phyloP scores from a whole-genome alignment of 2,797 vertebrate species.

The Garrulus glandarius region DNA sequence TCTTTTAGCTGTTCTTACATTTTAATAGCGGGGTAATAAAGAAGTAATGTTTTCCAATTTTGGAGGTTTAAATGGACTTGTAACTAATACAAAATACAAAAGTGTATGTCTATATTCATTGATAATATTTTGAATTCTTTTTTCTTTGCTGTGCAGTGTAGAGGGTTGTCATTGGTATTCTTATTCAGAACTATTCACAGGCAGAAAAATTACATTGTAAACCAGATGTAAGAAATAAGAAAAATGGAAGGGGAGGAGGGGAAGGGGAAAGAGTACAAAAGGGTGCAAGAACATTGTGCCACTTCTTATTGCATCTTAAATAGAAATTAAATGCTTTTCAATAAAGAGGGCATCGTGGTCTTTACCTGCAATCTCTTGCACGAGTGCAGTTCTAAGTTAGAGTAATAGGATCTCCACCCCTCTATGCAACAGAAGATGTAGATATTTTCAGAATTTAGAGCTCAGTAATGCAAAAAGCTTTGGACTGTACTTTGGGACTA shows the following conservation, averaged over 20 bases:
- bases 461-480: neutral
- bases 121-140: neutral
- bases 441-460: neutral
- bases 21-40: neutral
- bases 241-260: neutral
- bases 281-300: neutral
- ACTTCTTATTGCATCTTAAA: neutral
- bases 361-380: neutral
- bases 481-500: neutral
- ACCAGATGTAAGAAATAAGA: neutral
- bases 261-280: neutral
- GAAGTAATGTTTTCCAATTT: neutral
- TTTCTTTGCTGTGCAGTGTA: neutral
- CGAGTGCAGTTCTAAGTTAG: neutral
- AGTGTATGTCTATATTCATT: neutral
- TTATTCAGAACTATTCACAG: neutral
- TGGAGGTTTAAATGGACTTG: neutral
- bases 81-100: neutral
- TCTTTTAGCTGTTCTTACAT: neutral
- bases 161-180: neutral
- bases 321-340: neutral
- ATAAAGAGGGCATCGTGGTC: neutral
- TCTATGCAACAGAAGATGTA: neutral
- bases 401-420: neutral
- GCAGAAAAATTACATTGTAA: neutral